A percentile compares a stretch with the other conserved stretches of the same genome.
phyloP scores from a whole-genome alignment of 1,140 invertebrate genomes.

The Drosophila repleta region DNA sequence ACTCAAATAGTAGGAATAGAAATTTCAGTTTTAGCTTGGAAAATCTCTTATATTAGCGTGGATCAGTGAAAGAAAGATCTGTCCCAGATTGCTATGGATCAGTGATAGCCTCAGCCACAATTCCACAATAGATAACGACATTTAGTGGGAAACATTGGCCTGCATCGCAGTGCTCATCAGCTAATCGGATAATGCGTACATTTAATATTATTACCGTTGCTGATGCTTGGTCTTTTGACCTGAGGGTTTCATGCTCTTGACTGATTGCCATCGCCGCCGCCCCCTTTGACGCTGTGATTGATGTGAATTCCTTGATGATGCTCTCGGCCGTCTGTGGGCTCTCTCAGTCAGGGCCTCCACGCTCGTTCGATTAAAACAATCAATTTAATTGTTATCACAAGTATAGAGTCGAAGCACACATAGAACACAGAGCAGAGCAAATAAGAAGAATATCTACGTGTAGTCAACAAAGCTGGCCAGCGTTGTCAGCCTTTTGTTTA shows the following conservation, averaged over 20 bases:
- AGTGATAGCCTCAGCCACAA: too few relatives aligned
- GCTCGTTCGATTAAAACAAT: constrained; percentile 57
- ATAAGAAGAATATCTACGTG: constrained; percentile 25
- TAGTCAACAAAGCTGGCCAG: constrained; percentile 42
- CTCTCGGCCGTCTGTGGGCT: constrained; percentile 43
- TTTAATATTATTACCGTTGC: constrained; percentile 19
- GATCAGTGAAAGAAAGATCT: too few relatives aligned
- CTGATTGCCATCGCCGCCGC: constrained; percentile 14
- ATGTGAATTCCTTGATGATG: constrained; percentile 43
- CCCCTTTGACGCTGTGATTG: constrained; percentile 50
- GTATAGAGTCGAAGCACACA: constrained; percentile 3
- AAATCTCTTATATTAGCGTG: too few relatives aligned
- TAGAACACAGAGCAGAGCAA: constrained; percentile 29
- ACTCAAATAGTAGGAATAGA: too few relatives aligned
- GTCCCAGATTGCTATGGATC: too few relatives aligned
- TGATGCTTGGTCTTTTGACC: constrained; percentile 18
- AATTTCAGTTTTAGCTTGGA: too few relatives aligned
- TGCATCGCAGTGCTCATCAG: constrained; percentile 4
- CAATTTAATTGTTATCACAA: constrained; percentile 73
- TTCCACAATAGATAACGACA: too few relatives aligned
- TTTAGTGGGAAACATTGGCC: too few relatives aligned
- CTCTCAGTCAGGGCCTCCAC: constrained; percentile 29
- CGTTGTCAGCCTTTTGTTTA: constrained; percentile 8
- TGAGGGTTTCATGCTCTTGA: constrained; percentile 28
- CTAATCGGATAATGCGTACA: constrained; percentile 2